Evolutionary conservation across 1,140 invertebrate species (phyloP).

Genomic region (Ganaspis sp.): DNA sequence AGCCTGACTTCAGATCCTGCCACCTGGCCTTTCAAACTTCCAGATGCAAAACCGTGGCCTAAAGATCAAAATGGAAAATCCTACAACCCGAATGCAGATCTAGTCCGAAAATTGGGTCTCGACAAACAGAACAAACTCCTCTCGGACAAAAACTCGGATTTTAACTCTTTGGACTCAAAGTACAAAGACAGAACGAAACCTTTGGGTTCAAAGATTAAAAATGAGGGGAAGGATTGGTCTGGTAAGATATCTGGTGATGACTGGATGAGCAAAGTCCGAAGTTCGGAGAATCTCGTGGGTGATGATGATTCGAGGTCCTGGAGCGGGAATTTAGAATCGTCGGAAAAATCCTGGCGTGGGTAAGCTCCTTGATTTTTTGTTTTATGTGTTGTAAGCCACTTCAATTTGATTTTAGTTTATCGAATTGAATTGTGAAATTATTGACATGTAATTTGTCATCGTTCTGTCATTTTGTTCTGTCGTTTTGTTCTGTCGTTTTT

Average conservation of each 20-base stretch:
- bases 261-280: constrained; percentile 24
- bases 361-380: constrained; percentile 40
- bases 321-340: constrained; percentile 51
- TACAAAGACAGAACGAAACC: not conserved
- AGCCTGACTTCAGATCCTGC: constrained; percentile 70
- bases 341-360: constrained; percentile 51
- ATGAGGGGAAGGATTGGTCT: constrained; percentile 16
- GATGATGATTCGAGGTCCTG: constrained; percentile 46
- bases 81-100: constrained; percentile 69
- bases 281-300: constrained; percentile 41
- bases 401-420: not conserved
- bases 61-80: constrained; percentile 70
- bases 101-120: constrained; percentile 66
- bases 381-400: too few relatives aligned
- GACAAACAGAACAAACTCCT: constrained; percentile 58
- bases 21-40: constrained; percentile 69
- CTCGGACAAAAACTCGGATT: constrained; percentile 34
- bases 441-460: too few relatives aligned
- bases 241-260: constrained; percentile 33
- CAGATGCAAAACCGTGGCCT: constrained; percentile 68
- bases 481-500: too few relatives aligned
- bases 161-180: constrained; percentile 32
- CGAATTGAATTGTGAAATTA: too few relatives aligned
- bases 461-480: too few relatives aligned
- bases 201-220: constrained; percentile 34